Base-by-base conservation (phyloP, 2,113 vertebrate genomes). In the Tachysurus fulvidraco region DNA sequence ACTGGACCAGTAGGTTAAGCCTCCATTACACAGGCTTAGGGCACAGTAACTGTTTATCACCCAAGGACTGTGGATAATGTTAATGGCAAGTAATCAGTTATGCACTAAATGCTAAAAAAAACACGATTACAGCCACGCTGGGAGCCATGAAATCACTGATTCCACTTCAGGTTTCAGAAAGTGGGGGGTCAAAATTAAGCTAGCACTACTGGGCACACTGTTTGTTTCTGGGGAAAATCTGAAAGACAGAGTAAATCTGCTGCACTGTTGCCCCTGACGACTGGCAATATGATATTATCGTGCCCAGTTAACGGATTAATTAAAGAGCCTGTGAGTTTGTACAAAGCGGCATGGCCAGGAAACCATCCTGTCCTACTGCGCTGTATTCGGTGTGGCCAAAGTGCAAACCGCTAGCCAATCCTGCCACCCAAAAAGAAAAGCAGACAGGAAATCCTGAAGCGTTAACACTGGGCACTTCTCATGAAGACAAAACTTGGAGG, bases 1-100 rank as follows among this genome's bases (percentile, higher is more conserved):
- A 94, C 91, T 95, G 90, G 93, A 95, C 92, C 93, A 95, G 86
- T 93, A 91, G 94, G 93, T 91, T 94, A 95, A 95, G 93, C 93
- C 86, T 93, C 93, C 92, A 93, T 92, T 93, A 94, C 84, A 94
- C 71, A 30, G 90, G 93, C 92, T 94, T 94, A 93, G 91, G 90
- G 88, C 86, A 83, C 85, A 65, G 87, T 88, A 92, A 91, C 91
- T 90, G 88, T 90, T 91, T 91, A 93, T 94, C 92, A 89, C 83
- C 83, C 87, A 86, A 52, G 78, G 90, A 86, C 13, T 46, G 44
- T 46, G 44, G 74, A 80, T 83, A 71, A 79, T 62, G 9, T 81
- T 77, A 59, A 60, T 11, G 50, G 65, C 36, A 90, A 80, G 46
- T 54, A 62, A 86, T 87, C 76, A n/a, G 17, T 86, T 44, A 36